Percentiles rank a stretch among this genome's conserved stretches.
phyloP scores from a whole-genome alignment of 2,797 vertebrate species.

The Tragelaphus eurycerus region DNA sequence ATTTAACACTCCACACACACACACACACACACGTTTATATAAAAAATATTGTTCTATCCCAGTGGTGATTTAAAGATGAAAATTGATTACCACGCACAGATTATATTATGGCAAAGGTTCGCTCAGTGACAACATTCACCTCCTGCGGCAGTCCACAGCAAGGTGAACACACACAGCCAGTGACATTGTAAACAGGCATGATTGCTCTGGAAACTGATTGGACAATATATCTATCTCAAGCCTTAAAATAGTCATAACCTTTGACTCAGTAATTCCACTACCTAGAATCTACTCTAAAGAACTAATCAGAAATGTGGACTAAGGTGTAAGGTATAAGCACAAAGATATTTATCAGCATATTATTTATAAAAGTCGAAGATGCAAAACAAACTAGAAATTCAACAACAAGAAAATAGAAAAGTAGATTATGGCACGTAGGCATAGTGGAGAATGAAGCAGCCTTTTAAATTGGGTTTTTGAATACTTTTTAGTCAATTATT shows the following conservation, averaged over 20 bases:
- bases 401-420: background rate
- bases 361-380: background rate
- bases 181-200: background rate
- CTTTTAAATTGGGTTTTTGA: background rate
- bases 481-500: background rate
- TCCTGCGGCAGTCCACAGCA: background rate
- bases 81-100: background rate
- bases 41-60: background rate
- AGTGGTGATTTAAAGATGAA: background rate
- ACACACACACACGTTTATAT: background rate
- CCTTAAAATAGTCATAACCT: constrained; percentile 66
- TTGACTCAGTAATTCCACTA: constrained; percentile 64
- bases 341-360: background rate
- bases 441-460: background rate
- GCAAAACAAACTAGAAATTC: background rate
- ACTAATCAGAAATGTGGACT: constrained; percentile 35
- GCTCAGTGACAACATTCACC: background rate
- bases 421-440: background rate
- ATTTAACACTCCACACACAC: background rate
- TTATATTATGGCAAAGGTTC: background rate
- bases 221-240: constrained; percentile 44
- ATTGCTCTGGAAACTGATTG: constrained; percentile 44
- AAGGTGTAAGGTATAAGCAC: constrained; percentile 4
- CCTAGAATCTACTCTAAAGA: constrained; percentile 65
- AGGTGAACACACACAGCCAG: background rate